Percentiles rank a stretch among this genome's conserved stretches.
These are phyloP conservation scores for Colletes collaris DNA, from an alignment of 2,888 invertebrate species.

Conservation along the genomic window DNA sequence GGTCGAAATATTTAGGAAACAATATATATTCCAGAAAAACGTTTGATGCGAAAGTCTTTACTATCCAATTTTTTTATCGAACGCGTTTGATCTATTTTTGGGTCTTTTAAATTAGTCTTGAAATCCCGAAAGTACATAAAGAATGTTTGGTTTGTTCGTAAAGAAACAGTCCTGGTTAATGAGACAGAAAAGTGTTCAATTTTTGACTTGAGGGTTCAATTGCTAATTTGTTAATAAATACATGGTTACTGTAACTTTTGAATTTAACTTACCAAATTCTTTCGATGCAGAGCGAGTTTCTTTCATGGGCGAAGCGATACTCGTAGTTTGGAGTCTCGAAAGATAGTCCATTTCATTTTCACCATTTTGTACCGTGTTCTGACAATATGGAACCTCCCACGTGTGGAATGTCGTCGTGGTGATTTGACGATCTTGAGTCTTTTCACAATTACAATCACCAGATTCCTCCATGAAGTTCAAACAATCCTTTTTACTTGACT, in stretches of 20 bases:
- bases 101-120: too few species aligned
- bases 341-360: conserved; percentile 54
- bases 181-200: too few species aligned
- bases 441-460: conserved; percentile 45
- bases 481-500: conserved; percentile 17
- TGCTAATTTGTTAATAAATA: background rate
- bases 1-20: too few species aligned
- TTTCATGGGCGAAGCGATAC: conserved; percentile 36
- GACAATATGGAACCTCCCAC: conserved; percentile 69
- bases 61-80: too few species aligned
- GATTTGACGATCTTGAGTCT: conserved; percentile 46
- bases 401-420: conserved; percentile 61
- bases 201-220: too few species aligned
- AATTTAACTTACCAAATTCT: conserved; percentile 49
- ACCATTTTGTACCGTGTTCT: conserved; percentile 30
- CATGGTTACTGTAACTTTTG: conserved; percentile 1
- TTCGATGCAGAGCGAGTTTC: conserved; percentile 36
- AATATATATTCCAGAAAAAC: too few species aligned
- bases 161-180: too few species aligned
- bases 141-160: too few species aligned
- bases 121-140: too few species aligned
- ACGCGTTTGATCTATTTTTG: too few species aligned
- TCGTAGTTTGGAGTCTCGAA: conserved; percentile 35
- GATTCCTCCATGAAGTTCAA: conserved; percentile 6
- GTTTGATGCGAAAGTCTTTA: too few species aligned